A percentile compares a stretch with the other conserved stretches of the same genome.
Conservation (phyloP, 2,888 invertebrate species). For the Drepanosiphum platanoidis region DNA sequence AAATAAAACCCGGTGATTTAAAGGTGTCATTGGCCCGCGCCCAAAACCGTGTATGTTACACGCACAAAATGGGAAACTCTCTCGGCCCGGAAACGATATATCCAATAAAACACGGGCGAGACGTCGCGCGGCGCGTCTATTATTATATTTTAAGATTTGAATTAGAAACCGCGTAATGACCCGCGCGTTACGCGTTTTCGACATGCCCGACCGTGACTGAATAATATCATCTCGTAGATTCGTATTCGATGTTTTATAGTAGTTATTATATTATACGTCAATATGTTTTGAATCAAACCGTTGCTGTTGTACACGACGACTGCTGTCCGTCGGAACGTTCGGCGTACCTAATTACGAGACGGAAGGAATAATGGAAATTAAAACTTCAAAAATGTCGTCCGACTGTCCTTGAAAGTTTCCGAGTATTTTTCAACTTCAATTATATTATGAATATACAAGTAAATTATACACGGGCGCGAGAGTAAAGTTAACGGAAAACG, state of each 20-base stretch:
- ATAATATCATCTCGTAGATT: not conserved
- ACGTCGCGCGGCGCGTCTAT: not conserved
- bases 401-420: not conserved
- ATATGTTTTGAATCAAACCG: not conserved
- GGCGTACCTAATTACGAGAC: not conserved
- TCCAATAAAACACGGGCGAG: slow-evolving; percentile 46
- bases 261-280: not conserved
- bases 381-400: not conserved
- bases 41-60: slow-evolving; percentile 55
- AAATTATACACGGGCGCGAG: not conserved
- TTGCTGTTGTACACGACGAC: too few relatives aligned
- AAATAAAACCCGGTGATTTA: slow-evolving; percentile 60
- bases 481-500: not conserved
- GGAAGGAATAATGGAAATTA: not conserved
- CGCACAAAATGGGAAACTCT: slow-evolving; percentile 43
- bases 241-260: not conserved
- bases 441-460: not conserved
- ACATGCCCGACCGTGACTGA: not conserved
- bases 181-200: not conserved
- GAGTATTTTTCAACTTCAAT: not conserved
- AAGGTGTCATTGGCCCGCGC: slow-evolving; percentile 58
- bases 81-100: slow-evolving; percentile 57
- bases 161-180: slow-evolving; percentile 27
- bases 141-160: slow-evolving; percentile 49
- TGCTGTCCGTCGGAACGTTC: not conserved